phyloP scores from a whole-genome alignment of 2,113 vertebrate species.

The Pantherophis guttatus region DNA sequence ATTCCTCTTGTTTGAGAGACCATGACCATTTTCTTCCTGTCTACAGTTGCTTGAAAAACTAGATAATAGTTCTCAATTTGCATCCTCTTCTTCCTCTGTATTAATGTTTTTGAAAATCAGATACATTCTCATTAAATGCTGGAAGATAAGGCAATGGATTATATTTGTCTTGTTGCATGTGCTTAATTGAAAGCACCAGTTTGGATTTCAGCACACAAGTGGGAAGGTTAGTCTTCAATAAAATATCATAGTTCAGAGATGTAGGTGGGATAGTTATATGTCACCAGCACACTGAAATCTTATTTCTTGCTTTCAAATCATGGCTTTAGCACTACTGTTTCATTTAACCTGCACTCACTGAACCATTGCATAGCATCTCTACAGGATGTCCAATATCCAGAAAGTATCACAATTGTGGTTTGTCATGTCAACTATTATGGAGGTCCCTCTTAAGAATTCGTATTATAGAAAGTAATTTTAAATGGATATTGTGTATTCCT shows the following conservation, averaged over 20 bases:
- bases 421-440: not conserved
- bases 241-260: not conserved
- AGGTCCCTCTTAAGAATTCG: not conserved
- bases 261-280: not conserved
- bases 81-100: not conserved
- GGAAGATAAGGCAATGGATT: not conserved
- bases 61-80: not conserved
- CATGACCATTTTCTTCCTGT: not conserved
- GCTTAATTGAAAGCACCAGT: not conserved
- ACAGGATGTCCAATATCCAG: not conserved
- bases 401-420: not conserved
- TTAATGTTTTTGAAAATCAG: not conserved
- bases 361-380: not conserved
- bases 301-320: not conserved
- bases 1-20: not conserved
- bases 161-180: constrained; percentile 5
- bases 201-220: not conserved
- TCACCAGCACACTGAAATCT: not conserved
- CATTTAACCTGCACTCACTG: not conserved
- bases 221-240: constrained; percentile 1
- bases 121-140: not conserved
- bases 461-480: not conserved
- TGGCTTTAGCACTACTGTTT: not conserved
- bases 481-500: not conserved
- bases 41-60: constrained; percentile 1